Base-by-base conservation (phyloP, 1,140 invertebrate species). In the Dendroctonus valens region DNA sequence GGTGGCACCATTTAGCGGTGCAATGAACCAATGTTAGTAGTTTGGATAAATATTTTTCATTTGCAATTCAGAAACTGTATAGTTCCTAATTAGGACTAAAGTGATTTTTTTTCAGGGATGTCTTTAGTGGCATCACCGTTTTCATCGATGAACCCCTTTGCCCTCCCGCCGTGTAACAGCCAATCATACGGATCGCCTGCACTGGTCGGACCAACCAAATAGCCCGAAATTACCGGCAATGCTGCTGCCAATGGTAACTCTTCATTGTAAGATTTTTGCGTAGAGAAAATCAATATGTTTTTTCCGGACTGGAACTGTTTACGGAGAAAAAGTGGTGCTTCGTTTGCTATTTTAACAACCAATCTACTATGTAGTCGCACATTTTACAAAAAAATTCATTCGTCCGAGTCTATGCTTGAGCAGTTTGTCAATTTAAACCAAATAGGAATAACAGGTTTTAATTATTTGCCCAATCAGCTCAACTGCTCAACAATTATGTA, bases 121-220 rank as follows among this genome's bases (percentile, higher is more conserved):
- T 80, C 92, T 69, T 82, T 94, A 57, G 90, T 93, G 26, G 88
- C 89, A 15, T 91, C 91, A 44, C 89, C 90, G 26, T 93, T 93
- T 81, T 85, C 86, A 26, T 88, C 89, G 71, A 91, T 94, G 83
- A 94, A 94, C 77, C 92, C 92, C 42, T 94, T 95, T 82, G 91
- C 92, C 67, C 83, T 95, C 75, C 91, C 92, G 14, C 92, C 92
- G 46, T 94, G 92, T 81, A 92, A 88, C 77, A 85, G 88, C 26
- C 92, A 94, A 78, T 86, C 89, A 60, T 96, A 95, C 79, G 87
- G 88, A 67, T 86, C 88, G 71, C 87, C 86, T 71, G 89, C 92
- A n/a, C 84, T 94, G 59, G 87, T 94, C 40, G 89, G 90, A 54
- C 89, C 89, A 42, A 86, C 89, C 74, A 91, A 91, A 83, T 92